Conservation (phyloP, 2,888 invertebrate species). For the Peribatodes rhomboidaria region DNA sequence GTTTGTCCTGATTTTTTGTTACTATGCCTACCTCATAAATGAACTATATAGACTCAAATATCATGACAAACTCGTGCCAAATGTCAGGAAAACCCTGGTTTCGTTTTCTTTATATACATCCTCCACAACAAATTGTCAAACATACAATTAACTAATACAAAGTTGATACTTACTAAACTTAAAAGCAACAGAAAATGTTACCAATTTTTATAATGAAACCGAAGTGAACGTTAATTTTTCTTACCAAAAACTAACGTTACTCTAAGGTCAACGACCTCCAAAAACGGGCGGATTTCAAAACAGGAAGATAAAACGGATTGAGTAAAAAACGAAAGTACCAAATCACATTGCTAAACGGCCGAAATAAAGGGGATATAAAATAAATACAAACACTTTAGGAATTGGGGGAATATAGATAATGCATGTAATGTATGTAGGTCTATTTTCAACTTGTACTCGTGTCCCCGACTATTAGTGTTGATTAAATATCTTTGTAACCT, state of each 20-base stretch:
- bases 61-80: constrained; percentile 12
- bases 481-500: too few relatives aligned
- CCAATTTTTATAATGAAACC: background rate
- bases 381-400: constrained; percentile 47
- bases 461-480: constrained; percentile 38
- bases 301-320: constrained; percentile 40
- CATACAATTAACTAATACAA: too few relatives aligned
- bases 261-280: constrained; percentile 38
- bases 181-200: background rate
- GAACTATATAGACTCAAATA: constrained; percentile 4
- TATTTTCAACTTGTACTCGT: constrained; percentile 40
- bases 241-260: constrained; percentile 36
- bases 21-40: background rate
- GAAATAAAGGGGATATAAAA: constrained; percentile 45
- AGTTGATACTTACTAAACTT: background rate
- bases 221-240: background rate
- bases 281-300: constrained; percentile 30
- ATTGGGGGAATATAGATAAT: constrained; percentile 41
- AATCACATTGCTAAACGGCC: constrained; percentile 40
- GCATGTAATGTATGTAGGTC: constrained; percentile 38
- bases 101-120: background rate
- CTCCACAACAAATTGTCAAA: too few relatives aligned
- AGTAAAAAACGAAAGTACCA: constrained; percentile 31
- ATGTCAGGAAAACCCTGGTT: constrained; percentile 19
- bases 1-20: background rate